Base-by-base conservation (phyloP, 2,888 invertebrate species). In the Xylocampa areola region DNA sequence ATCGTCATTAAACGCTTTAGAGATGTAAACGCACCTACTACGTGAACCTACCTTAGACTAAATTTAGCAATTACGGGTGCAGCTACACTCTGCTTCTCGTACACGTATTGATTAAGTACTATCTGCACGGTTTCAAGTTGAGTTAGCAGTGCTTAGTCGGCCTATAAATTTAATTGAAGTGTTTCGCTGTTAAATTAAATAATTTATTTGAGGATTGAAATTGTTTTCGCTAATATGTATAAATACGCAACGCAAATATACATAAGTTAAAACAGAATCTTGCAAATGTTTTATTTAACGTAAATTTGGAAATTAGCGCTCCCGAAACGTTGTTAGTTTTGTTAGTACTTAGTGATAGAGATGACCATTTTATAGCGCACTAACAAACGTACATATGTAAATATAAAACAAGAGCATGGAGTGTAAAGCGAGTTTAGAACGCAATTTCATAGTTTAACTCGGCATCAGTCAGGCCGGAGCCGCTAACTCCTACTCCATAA, bases 1-100 rank as follows among this genome's bases (percentile, higher is more conserved):
- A 87, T 82, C 81, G 87, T 89, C 86, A 91, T 91, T 91, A 91
- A 89, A 87, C 84, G 85, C 81, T 83, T 87, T 81, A 72, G 73
- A 77, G 77, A 80, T 86, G 84, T 86, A 80, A 81, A 80, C 81
- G 80, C 77, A 81, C 68, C 77, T 78, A 73, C 11, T 62, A 75
- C 57, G 45, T 35, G 50, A 53, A 61, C 54, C 62, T 73, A 62
- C 68, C 79, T 79, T 80, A 80, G 81, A 78, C 82, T 82, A 86
- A 88, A 88, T 88, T 87, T 84, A 82, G 86, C 81, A 84, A 88
- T 87, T 87, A 87, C 73, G 82, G 74, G 76, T 83, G 82, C 83
- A 81, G 80, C 80, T 84, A 67, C 74, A 77, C 81, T 67, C 81
- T 69, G 44, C 52, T 62, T 53, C 44, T 48, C 45, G 44, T 64